Conservation (phyloP, 2,113 vertebrate genomes). For the Smithornis capensis region DNA sequence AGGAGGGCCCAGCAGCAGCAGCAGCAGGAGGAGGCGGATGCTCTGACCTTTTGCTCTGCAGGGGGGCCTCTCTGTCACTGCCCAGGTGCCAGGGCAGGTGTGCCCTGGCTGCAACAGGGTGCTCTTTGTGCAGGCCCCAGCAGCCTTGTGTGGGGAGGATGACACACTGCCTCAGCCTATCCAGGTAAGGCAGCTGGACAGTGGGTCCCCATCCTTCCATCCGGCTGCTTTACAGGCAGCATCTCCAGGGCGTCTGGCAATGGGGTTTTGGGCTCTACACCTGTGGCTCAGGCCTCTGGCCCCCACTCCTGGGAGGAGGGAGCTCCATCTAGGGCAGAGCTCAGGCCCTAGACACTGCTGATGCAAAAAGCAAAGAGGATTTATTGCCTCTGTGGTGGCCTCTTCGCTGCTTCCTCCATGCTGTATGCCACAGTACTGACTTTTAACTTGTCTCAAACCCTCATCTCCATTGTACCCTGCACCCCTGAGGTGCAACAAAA, state of each 20-base stretch:
- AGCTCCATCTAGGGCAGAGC: neutral
- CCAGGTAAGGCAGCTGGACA: neutral
- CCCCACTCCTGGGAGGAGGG: neutral
- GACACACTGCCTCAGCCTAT: neutral
- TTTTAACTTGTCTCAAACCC: slow-evolving; percentile 72
- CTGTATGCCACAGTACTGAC: neutral
- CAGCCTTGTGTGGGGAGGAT: neutral
- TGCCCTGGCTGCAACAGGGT: neutral
- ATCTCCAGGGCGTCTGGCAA: neutral
- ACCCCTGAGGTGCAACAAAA: slow-evolving; percentile 84
- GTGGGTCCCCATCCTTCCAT: neutral
- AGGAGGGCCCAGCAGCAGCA: neutral
- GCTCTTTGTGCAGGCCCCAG: neutral
- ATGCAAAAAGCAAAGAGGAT: neutral
- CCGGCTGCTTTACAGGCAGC: neutral
- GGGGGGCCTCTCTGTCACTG: neutral
- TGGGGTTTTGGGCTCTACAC: neutral
- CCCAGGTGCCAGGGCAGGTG: neutral
- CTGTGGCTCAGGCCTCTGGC: neutral
- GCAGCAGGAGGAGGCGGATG: neutral
- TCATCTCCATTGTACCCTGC: slow-evolving; percentile 84
- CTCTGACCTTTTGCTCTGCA: neutral
- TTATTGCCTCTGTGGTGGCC: too few species aligned
- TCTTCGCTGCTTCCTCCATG: too few species aligned
- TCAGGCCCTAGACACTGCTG: neutral